Percentiles rank a stretch among this genome's conserved stretches.
phyloP scores from a whole-genome alignment of 2,888 invertebrate species.

The Morpho helenor region DNA sequence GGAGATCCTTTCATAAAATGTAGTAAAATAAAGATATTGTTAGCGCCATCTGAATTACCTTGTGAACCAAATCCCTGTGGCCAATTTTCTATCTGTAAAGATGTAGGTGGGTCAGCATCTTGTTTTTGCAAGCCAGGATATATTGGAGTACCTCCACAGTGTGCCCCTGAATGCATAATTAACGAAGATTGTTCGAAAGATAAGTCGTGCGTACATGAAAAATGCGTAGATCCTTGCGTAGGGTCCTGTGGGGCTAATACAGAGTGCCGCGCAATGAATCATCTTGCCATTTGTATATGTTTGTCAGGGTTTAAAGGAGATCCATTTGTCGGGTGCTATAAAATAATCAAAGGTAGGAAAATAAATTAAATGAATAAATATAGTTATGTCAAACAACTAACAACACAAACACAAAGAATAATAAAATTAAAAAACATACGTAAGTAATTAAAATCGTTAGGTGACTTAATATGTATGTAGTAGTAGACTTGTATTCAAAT shows the following conservation, averaged over 20 bases:
- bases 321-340: constrained; percentile 80
- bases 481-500: too few species aligned
- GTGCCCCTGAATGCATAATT: constrained; percentile 87
- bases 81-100: constrained; percentile 81
- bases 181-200: constrained; percentile 87
- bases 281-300: constrained; percentile 88
- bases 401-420: too few species aligned
- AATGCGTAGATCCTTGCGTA: constrained; percentile 86
- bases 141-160: constrained; percentile 83
- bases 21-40: constrained; percentile 61
- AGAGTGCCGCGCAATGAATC: constrained; percentile 85
- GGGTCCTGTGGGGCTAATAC: constrained; percentile 85
- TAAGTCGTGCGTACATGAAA: constrained; percentile 85
- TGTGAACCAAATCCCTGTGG: constrained; percentile 86
- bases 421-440: too few species aligned
- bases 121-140: constrained; percentile 83
- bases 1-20: constrained; percentile 86
- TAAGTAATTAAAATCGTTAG: too few species aligned
- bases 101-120: constrained; percentile 69
- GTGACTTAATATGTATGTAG: too few species aligned
- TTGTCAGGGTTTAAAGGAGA: constrained; percentile 83
- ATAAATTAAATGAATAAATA: too few species aligned
- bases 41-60: constrained; percentile 72
- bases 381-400: too few species aligned
- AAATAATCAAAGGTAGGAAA: constrained; percentile 45